A percentile compares a stretch with the other conserved stretches of the same genome.
phyloP scores from a whole-genome alignment of 1,140 invertebrate species.

The Telenomus remus region DNA sequence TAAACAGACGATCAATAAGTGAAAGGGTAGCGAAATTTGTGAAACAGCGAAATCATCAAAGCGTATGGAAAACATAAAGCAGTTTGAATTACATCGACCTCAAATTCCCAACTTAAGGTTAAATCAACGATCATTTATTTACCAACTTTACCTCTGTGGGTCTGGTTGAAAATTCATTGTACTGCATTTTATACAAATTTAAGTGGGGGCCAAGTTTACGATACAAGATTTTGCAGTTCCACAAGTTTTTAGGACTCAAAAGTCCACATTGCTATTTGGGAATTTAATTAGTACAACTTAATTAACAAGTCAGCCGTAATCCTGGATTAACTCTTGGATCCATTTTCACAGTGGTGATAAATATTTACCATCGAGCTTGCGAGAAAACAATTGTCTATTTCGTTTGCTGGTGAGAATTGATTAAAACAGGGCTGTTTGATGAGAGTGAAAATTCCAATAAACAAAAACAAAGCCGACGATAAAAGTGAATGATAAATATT shows the following conservation, averaged over 20 bases:
- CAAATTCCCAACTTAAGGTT: conserved; percentile 44
- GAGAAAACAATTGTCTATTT: not conserved
- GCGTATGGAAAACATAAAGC: conserved; percentile 35
- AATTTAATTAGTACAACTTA: conserved; percentile 34
- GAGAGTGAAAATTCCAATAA: conserved; percentile 33
- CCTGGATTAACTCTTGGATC: conserved; percentile 17
- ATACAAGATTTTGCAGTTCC: conserved; percentile 49
- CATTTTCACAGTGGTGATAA: conserved; percentile 10
- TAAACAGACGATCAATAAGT: too few relatives aligned
- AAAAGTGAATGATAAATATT: conserved; percentile 43
- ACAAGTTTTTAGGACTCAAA: conserved; percentile 21
- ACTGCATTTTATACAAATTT: conserved; percentile 54
- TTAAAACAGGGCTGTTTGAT: conserved; percentile 10
- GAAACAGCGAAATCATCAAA: too few relatives aligned
- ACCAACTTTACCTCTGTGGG: conserved; percentile 21
- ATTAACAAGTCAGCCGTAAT: conserved; percentile 26
- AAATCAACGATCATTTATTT: conserved; percentile 54
- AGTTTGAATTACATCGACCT: conserved; percentile 44
- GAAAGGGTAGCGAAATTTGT: too few relatives aligned
- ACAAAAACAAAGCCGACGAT: conserved; percentile 17
- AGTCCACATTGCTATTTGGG: conserved; percentile 32
- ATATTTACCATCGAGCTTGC: conserved; percentile 8
- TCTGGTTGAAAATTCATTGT: conserved; percentile 44
- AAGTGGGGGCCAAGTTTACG: conserved; percentile 46
- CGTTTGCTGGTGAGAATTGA: conserved; percentile 15